A percentile compares a stretch with the other conserved stretches of the same genome.
phyloP scores from a whole-genome alignment of 2,113 vertebrate genomes.

The Elephantulus edwardii region DNA sequence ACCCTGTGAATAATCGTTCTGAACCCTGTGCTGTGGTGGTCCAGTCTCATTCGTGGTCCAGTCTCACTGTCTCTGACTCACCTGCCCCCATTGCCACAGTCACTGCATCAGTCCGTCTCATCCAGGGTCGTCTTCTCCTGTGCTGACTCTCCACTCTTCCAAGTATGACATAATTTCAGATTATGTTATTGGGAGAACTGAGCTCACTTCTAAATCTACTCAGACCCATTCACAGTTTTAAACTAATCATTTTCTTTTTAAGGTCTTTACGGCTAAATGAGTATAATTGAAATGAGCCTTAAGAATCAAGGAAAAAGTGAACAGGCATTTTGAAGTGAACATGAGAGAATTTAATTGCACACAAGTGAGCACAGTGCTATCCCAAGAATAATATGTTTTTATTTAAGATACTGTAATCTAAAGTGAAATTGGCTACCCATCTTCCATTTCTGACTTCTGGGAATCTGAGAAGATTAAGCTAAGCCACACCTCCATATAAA shows the following conservation, averaged over 20 bases:
- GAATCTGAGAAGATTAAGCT: background rate
- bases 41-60: too few species aligned
- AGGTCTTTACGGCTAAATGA: background rate
- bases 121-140: too few species aligned
- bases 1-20: too few species aligned
- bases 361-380: background rate
- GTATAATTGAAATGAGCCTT: background rate
- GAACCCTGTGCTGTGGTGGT: too few species aligned
- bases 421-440: background rate
- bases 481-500: background rate
- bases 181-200: background rate
- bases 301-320: background rate
- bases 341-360: background rate
- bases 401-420: background rate
- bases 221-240: background rate
- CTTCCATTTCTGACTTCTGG: background rate
- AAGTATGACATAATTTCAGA: background rate
- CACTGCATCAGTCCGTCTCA: too few species aligned
- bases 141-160: too few species aligned
- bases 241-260: background rate
- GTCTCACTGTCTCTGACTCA: too few species aligned
- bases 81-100: too few species aligned
- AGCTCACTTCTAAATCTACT: accelerated
- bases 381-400: background rate
- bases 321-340: background rate